Conservation (phyloP, 2,888 invertebrate species). For the Melanotus villosus region DNA sequence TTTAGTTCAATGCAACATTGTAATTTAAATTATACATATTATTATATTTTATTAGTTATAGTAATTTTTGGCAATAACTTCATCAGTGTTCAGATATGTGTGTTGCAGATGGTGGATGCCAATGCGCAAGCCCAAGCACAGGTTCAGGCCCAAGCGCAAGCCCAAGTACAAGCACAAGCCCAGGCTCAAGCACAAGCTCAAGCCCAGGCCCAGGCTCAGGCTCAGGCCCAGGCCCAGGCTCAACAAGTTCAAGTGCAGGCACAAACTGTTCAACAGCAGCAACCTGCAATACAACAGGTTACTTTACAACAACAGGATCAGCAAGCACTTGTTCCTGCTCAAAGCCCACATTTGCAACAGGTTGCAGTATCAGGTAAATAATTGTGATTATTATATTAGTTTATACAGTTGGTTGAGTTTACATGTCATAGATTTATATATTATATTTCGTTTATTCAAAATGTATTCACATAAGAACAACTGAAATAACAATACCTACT, state of each 20-base stretch:
- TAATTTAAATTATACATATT: too few relatives aligned
- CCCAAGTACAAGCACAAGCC: slow-evolving; percentile 61
- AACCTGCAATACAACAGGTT: slow-evolving; percentile 73
- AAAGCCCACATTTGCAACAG: slow-evolving; percentile 69
- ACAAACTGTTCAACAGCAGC: slow-evolving; percentile 63
- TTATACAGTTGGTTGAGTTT: not conserved
- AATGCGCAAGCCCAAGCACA: slow-evolving; percentile 64
- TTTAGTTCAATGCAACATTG: too few relatives aligned
- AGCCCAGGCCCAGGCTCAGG: slow-evolving; percentile 64
- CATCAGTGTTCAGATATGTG: slow-evolving; percentile 43
- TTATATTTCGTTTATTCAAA: too few relatives aligned
- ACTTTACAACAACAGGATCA: slow-evolving; percentile 70
- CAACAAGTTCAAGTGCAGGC: slow-evolving; percentile 52
- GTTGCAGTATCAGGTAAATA: slow-evolving; percentile 61
- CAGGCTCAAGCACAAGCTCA: slow-evolving; percentile 57
- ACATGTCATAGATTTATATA: not conserved
- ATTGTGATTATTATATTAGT: not conserved
- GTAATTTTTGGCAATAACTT: slow-evolving; percentile 31
- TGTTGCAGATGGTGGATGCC: slow-evolving; percentile 60
- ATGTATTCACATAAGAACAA: too few relatives aligned
- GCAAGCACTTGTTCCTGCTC: slow-evolving; percentile 67
- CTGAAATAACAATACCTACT: too few relatives aligned
- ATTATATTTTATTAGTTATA: not conserved
- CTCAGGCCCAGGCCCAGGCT: slow-evolving; percentile 60
- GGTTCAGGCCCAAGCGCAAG: slow-evolving; percentile 55